Conservation (phyloP, 2,113 vertebrate species). For the Acrocephalus kingi region DNA sequence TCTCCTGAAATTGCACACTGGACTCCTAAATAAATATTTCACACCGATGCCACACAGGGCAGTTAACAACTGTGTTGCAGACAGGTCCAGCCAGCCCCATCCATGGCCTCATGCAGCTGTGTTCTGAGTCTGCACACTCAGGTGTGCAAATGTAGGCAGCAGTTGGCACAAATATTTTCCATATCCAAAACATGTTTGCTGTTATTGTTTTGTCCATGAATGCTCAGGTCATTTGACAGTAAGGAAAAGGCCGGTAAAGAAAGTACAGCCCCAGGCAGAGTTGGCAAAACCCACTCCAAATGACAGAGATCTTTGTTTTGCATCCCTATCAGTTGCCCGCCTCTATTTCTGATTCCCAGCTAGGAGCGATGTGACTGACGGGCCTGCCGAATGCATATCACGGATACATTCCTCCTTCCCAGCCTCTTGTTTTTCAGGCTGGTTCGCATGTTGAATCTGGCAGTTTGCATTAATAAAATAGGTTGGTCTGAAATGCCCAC, state of each 20-base stretch:
- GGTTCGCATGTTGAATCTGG: neutral
- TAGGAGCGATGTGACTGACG: neutral
- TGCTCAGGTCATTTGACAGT: neutral
- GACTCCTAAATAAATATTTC: neutral
- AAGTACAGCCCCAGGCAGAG: neutral
- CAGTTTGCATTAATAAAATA: conserved; percentile 7
- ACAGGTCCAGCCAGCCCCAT: neutral
- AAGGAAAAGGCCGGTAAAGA: neutral
- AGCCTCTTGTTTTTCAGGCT: neutral
- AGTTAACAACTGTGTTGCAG: neutral
- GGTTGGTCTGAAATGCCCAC: conserved; percentile 25
- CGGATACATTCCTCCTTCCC: neutral
- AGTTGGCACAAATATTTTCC: neutral
- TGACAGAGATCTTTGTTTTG: neutral
- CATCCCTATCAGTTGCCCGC: neutral
- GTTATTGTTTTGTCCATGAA: neutral
- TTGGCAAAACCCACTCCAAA: neutral
- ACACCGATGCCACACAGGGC: fast-evolving
- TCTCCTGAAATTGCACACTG: neutral
- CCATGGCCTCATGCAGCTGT: neutral
- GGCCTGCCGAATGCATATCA: neutral
- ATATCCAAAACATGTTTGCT: neutral
- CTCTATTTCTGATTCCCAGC: neutral
- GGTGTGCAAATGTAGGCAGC: neutral
- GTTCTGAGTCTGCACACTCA: neutral